Percentiles rank a stretch among this genome's conserved stretches.
These are phyloP conservation scores for Apostichopus leukothele DNA, from an alignment of 53 echinoderm and acorn worm species.

Conservation along the genomic window DNA sequence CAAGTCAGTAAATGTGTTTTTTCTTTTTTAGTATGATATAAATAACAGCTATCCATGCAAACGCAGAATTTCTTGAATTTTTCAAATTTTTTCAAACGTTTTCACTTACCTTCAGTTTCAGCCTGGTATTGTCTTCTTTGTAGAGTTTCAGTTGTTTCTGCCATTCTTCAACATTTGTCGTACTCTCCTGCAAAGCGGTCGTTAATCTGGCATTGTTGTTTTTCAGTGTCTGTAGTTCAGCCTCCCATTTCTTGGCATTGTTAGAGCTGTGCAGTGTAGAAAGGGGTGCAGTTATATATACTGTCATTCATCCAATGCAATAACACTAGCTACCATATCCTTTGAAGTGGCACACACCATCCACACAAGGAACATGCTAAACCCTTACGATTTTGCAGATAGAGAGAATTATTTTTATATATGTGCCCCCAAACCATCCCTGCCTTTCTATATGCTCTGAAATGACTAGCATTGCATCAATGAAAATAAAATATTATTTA, in stretches of 20 bases:
- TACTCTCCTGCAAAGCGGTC: slow-evolving; percentile 95
- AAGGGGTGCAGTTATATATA: too few relatives aligned
- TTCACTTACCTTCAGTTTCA: slow-evolving; percentile 75
- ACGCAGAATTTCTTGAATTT: not conserved
- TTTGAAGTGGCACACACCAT: too few relatives aligned
- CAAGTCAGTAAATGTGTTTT: too few relatives aligned
- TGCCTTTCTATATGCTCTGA: too few relatives aligned
- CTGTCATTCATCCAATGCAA: too few relatives aligned
- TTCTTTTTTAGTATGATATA: not conserved
- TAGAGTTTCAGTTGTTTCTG: slow-evolving; percentile 90
- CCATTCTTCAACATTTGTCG: slow-evolving; percentile 98
- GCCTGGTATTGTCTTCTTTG: slow-evolving; percentile 87
- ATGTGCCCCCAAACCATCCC: too few relatives aligned
- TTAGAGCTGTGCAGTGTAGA: slow-evolving; percentile 65
- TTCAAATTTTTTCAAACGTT: not conserved
- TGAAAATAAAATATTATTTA: too few relatives aligned
- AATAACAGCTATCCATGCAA: not conserved
- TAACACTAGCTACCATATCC: too few relatives aligned
- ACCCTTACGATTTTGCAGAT: too few relatives aligned
- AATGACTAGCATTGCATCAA: too few relatives aligned
- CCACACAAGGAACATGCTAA: too few relatives aligned
- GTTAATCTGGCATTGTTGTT: slow-evolving; percentile 97
- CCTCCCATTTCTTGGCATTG: slow-evolving; percentile 99
- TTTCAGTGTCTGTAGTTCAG: slow-evolving; percentile 92
- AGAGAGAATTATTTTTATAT: too few relatives aligned